These are phyloP conservation scores for Oncopodura yosiiana DNA, from an alignment of 1,140 invertebrate species.

Conservation along the genomic window DNA sequence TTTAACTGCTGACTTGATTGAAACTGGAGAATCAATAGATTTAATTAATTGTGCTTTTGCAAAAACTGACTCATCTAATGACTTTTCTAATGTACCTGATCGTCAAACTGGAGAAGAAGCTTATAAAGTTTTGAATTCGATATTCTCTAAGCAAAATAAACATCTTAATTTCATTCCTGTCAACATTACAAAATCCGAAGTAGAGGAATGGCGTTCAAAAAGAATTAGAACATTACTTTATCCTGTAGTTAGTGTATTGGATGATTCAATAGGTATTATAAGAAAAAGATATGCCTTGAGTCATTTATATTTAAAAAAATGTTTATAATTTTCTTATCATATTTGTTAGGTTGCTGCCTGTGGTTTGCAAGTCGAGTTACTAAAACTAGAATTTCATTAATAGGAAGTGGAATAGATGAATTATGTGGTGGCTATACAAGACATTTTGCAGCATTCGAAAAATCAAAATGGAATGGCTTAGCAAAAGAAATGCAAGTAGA, in stretches of 20 bases:
- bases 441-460: constrained; percentile 63
- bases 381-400: constrained; percentile 47
- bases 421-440: constrained; percentile 87
- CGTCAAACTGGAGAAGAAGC: constrained; percentile 64
- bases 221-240: constrained; percentile 66
- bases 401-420: constrained; percentile 75
- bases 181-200: constrained; percentile 60
- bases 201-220: constrained; percentile 47
- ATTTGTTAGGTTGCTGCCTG: constrained; percentile 80
- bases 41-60: constrained; percentile 96
- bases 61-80: constrained; percentile 40
- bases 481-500: constrained; percentile 61
- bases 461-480: constrained; percentile 55
- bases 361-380: constrained; percentile 86
- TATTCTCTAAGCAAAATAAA: constrained; percentile 54
- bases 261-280: constrained; percentile 89
- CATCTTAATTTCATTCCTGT: constrained; percentile 47
- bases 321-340: too few species aligned
- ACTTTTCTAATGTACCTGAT: constrained; percentile 57
- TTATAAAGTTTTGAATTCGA: constrained; percentile 55
- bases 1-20: constrained; percentile 67
- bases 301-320: too few species aligned
- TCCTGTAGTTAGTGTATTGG: constrained; percentile 76
- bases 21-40: constrained; percentile 56
- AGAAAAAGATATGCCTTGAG: too few species aligned